Evolutionary conservation across 1,140 invertebrate genomes (phyloP).

Genomic region (Philotrypesis tridentata): DNA sequence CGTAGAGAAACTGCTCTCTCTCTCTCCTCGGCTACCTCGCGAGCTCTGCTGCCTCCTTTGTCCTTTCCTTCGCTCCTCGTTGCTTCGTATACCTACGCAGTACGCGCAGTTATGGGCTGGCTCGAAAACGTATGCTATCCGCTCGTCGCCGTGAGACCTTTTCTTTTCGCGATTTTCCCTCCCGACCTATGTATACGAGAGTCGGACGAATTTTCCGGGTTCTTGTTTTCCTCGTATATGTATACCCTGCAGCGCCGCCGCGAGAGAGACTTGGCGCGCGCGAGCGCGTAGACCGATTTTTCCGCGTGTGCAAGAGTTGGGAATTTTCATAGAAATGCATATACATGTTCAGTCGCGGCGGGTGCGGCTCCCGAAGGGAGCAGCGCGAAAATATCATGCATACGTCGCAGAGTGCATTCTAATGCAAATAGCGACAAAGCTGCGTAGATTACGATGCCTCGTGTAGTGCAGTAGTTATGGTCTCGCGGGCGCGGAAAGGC

Average conservation of each 20-base stretch:
- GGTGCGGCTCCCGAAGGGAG: too few relatives aligned
- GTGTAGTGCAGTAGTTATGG: too few relatives aligned
- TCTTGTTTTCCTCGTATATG: too few relatives aligned
- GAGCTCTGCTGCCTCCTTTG: constrained; percentile 7
- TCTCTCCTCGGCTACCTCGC: too few relatives aligned
- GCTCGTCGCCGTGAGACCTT: background rate
- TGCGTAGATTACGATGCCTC: background rate
- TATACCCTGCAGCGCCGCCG: too few relatives aligned
- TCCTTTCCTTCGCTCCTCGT: background rate
- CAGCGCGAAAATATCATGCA: background rate
- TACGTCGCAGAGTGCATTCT: background rate
- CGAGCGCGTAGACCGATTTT: too few relatives aligned
- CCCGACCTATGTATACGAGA: too few relatives aligned
- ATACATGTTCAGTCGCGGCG: too few relatives aligned
- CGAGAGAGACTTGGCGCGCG: too few relatives aligned
- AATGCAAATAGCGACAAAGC: background rate
- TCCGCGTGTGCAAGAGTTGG: background rate
- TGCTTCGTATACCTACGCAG: background rate
- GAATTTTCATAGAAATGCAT: too few relatives aligned
- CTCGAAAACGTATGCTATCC: background rate
- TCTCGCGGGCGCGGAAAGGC: background rate
- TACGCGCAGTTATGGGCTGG: background rate
- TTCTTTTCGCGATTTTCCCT: background rate
- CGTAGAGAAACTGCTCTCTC: constrained; percentile 3
- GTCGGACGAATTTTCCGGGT: too few relatives aligned